Evolutionary conservation across 2,797 vertebrate species (phyloP), one percentile per base, ranked within the genome.

Genomic region (Gallinago stenura): DNA sequence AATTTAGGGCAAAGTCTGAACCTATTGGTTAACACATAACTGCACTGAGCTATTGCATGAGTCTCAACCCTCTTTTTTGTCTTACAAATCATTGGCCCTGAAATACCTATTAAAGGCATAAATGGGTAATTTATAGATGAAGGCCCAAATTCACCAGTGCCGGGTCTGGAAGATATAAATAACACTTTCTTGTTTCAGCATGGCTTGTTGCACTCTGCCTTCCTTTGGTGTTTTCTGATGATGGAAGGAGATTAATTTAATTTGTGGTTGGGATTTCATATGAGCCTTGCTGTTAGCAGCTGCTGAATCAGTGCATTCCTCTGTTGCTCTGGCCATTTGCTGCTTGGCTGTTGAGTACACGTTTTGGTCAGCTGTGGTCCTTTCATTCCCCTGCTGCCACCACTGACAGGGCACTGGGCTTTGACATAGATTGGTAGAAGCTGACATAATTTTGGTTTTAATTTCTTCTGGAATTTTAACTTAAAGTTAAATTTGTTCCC

Each of bases 301-400:
- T 93, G 93, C 94, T 96, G 92, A 95, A 95, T 97, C 90, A 84
- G 84, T 86, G 83, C 93, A 94, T 96, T 97, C 95, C 92, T 93
- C 69, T 91, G 2, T 66, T 90, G 43, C 81, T 91, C 66, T 80
- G 87, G 57, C 76, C 80, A 60, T 83, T 90, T 15, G 5, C 78
- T 57, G 58, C 68, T 79, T 77, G 37, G 48, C 77, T 95, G 68
- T 87, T 68, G 87, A 77, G 82, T 68, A 39, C 56, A 78, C 4
- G 2, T 92, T 93, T 85, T 87, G 95, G 87, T 83, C 87, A 93
- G 90, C 89, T 87, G 75, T 82, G 57, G 53, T 83, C 14, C 77
- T 73, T 81, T 57, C 20, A 53, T 62, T 57, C 62, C 54, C 41
- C 37, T 86, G 4, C 30, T 92, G 45, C 68, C 71, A 77, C 75